These are phyloP conservation scores for Trididemnum clinides DNA, from an alignment of 23 tunicate species.

Conservation along the genomic window DNA sequence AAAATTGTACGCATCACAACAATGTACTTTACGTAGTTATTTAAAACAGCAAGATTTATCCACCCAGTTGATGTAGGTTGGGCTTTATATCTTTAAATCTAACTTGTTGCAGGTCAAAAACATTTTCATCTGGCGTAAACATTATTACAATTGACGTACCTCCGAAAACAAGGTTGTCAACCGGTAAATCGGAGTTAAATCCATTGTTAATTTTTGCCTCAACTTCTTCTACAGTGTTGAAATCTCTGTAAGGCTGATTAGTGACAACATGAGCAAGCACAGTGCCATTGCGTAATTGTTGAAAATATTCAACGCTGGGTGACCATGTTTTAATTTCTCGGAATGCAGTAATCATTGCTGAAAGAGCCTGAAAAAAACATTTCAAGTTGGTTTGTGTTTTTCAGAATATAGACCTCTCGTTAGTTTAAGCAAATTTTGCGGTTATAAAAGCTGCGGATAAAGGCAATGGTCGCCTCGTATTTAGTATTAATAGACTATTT, in stretches of 20 bases:
- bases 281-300: constrained; percentile 49
- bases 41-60: too few relatives aligned
- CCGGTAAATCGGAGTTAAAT: constrained; percentile 9
- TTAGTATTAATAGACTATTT: too few relatives aligned
- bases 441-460: too few relatives aligned
- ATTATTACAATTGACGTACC: neutral
- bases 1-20: neutral
- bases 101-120: too few relatives aligned
- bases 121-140: neutral
- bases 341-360: neutral
- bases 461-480: too few relatives aligned
- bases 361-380: neutral
- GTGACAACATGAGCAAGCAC: constrained; percentile 35
- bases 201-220: neutral
- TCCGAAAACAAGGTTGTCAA: constrained; percentile 28
- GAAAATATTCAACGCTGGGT: constrained; percentile 68
- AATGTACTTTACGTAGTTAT: neutral
- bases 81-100: too few relatives aligned
- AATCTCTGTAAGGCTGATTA: neutral
- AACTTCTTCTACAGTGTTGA: neutral
- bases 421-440: too few relatives aligned
- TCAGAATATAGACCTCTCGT: too few relatives aligned
- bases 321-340: neutral
- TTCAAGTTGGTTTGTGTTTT: too few relatives aligned
- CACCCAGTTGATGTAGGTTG: too few relatives aligned